A percentile compares a stretch with the other conserved stretches of the same genome.
phyloP scores from a whole-genome alignment of 2,797 vertebrate genomes.

The Eidolon dupreanum region DNA sequence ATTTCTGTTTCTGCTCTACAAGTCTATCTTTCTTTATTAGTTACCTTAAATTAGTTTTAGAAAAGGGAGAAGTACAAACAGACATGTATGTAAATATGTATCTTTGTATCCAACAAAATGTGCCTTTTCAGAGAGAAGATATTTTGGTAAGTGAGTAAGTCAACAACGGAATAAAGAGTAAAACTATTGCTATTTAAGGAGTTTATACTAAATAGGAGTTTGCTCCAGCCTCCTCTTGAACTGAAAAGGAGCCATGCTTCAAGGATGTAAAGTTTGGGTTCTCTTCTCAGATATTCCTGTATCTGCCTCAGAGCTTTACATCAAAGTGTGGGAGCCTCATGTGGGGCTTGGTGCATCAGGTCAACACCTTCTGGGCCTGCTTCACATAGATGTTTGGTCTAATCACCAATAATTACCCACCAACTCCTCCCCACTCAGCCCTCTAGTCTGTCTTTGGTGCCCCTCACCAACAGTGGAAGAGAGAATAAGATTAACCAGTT shows the following conservation, averaged over 20 bases:
- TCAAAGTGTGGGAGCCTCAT: not conserved
- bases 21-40: not conserved
- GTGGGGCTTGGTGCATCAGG: not conserved
- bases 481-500: not conserved
- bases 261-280: not conserved
- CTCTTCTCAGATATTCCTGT: not conserved
- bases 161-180: not conserved
- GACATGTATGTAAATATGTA: not conserved
- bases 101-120: not conserved
- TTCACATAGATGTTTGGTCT: not conserved
- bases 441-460: not conserved
- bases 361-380: not conserved
- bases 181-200: not conserved
- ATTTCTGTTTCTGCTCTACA: not conserved
- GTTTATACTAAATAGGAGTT: not conserved
- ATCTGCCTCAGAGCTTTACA: not conserved
- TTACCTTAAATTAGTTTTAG: not conserved
- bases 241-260: not conserved
- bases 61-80: not conserved
- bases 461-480: not conserved
- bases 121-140: not conserved
- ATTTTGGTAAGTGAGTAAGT: not conserved
- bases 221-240: not conserved
- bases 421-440: too few relatives aligned
- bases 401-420: not conserved